Conservation (phyloP, 2,113 vertebrate genomes). For the Chaetodon auriga region DNA sequence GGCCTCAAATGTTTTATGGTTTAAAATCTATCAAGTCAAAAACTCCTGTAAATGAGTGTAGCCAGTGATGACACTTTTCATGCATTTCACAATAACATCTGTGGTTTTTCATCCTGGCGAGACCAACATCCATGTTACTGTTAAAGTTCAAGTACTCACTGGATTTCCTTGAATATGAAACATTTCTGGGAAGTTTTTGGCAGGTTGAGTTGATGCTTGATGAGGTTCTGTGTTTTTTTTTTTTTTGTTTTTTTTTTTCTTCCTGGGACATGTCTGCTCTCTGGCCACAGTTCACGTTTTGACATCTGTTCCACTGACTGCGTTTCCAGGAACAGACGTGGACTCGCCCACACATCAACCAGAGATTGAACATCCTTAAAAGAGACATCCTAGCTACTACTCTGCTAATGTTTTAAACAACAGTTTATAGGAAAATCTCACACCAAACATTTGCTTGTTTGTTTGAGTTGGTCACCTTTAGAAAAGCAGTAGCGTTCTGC, state of each 20-base stretch:
- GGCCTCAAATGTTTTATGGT: neutral
- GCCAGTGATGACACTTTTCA: neutral
- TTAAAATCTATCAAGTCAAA: neutral
- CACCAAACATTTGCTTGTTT: neutral
- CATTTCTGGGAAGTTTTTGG: neutral
- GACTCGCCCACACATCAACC: neutral
- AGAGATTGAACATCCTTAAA: neutral
- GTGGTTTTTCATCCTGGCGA: neutral
- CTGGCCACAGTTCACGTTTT: constrained; percentile 2
- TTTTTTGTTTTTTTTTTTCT: neutral
- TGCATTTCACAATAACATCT: neutral
- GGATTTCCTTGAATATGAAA: neutral
- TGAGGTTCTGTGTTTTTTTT: neutral
- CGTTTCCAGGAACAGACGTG: neutral
- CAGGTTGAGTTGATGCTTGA: neutral
- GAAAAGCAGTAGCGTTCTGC: neutral
- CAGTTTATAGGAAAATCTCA: neutral
- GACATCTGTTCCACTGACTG: constrained; percentile 10
- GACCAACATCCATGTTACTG: neutral
- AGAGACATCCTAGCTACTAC: too few relatives aligned
- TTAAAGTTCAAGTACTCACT: too few relatives aligned
- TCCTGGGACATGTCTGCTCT: neutral
- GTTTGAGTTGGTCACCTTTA: neutral
- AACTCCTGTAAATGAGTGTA: neutral
- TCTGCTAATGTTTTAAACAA: neutral